These are phyloP conservation scores for Stenodera caucasica DNA, from an alignment of 2,888 invertebrate genomes.

Conservation along the genomic window DNA sequence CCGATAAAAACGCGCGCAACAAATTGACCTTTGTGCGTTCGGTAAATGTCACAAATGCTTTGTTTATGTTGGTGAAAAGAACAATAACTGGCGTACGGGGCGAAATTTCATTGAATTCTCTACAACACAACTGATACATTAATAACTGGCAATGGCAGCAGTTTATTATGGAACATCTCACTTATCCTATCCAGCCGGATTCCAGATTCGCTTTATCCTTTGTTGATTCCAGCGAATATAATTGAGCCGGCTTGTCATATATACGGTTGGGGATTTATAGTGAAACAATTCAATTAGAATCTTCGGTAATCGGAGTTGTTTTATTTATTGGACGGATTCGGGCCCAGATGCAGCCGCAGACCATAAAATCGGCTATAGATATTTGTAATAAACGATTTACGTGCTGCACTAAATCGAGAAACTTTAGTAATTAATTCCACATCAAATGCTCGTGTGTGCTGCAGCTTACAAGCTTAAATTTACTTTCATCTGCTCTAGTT, in stretches of 20 bases:
- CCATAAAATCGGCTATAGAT: neutral
- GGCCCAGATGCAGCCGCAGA: neutral
- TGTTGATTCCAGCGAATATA: neutral
- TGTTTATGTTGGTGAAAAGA: neutral
- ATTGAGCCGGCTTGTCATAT: neutral
- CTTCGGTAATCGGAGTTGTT: neutral
- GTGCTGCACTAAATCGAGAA: conserved; percentile 3
- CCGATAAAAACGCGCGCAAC: too few species aligned
- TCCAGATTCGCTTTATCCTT: neutral
- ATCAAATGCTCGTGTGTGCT: neutral
- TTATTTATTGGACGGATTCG: neutral
- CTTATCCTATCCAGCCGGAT: neutral
- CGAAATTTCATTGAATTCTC: neutral
- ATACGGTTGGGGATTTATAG: neutral
- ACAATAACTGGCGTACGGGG: neutral
- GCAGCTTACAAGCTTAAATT: conserved; percentile 1
- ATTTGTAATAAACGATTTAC: neutral
- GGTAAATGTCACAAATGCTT: neutral
- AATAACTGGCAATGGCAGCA: neutral
- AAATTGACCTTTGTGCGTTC: neutral
- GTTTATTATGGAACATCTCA: neutral
- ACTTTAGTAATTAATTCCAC: conserved; percentile 1
- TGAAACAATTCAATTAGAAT: neutral
- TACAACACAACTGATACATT: neutral
- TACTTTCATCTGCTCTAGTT: neutral